A percentile compares a stretch with the other conserved stretches of the same genome.
Conservation (phyloP, 2,797 vertebrate species). For the Alosa sapidissima region DNA sequence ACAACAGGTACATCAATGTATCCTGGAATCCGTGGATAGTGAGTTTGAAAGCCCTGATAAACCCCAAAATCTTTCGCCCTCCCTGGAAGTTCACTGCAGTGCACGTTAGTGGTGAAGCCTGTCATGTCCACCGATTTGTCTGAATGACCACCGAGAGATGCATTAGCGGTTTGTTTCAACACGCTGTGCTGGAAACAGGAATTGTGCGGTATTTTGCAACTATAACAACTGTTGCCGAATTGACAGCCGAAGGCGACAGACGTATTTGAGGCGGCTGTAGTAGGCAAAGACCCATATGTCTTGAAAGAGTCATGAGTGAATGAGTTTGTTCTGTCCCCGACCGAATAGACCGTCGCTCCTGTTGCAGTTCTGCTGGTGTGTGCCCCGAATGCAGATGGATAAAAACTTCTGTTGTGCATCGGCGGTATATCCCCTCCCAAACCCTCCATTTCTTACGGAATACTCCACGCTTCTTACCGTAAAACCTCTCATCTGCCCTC, state of each 20-base stretch:
- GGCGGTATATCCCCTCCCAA: slow-evolving; percentile 66
- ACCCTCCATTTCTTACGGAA: slow-evolving; percentile 68
- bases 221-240: slow-evolving; percentile 82
- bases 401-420: slow-evolving; percentile 55
- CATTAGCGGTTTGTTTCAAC: slow-evolving; percentile 75
- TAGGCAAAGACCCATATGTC: slow-evolving; percentile 51
- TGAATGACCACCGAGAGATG: slow-evolving; percentile 75
- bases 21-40: slow-evolving; percentile 78
- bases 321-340: slow-evolving; percentile 58
- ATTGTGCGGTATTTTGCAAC: slow-evolving; percentile 80
- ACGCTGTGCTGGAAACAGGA: slow-evolving; percentile 77
- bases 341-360: slow-evolving; percentile 58
- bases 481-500: slow-evolving; percentile 29
- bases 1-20: slow-evolving; percentile 74
- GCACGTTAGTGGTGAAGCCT: slow-evolving; percentile 72
- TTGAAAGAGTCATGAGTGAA: slow-evolving; percentile 43
- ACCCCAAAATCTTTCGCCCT: slow-evolving; percentile 79
- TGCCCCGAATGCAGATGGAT: slow-evolving; percentile 60
- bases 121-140: slow-evolving; percentile 83
- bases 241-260: slow-evolving; percentile 79
- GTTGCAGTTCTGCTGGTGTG: slow-evolving; percentile 58
- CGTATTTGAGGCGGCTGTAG: slow-evolving; percentile 53
- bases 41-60: slow-evolving; percentile 78
- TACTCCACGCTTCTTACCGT: background rate
- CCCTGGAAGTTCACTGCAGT: slow-evolving; percentile 73